phyloP scores from a whole-genome alignment of 2,888 invertebrate species.

The Lacanobia oleracea region DNA sequence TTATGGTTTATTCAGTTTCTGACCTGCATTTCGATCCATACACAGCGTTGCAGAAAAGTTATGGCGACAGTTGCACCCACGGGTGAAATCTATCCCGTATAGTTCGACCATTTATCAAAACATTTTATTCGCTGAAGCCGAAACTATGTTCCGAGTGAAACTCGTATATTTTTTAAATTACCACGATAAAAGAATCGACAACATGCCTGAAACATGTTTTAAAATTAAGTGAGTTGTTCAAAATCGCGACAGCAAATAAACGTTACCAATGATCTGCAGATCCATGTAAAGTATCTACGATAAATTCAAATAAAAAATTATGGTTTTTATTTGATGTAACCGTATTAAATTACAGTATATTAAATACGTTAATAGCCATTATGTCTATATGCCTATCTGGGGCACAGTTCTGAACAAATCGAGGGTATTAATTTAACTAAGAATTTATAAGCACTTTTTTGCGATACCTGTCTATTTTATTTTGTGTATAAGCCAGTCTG shows the following conservation, averaged over 20 bases:
- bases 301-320: too few species aligned
- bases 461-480: too few species aligned
- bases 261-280: not conserved
- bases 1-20: conserved; percentile 52
- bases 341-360: too few species aligned
- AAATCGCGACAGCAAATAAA: not conserved
- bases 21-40: conserved; percentile 39
- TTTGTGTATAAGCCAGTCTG: not conserved
- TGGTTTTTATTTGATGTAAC: too few species aligned
- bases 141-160: conserved; percentile 16
- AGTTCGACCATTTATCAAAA: conserved; percentile 40
- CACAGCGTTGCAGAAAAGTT: conserved; percentile 42
- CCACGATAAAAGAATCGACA: not conserved
- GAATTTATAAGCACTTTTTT: not conserved
- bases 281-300: too few species aligned
- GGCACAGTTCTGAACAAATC: not conserved
- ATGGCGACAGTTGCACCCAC: conserved; percentile 40
- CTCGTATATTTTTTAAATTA: conserved; percentile 17
- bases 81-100: conserved; percentile 33
- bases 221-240: not conserved
- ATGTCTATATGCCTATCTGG: not conserved
- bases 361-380: too few species aligned
- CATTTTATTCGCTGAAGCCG: conserved; percentile 28
- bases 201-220: not conserved
- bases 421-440: not conserved